Conservation (phyloP, 2,888 invertebrate genomes). For the Nomada lathburiana region DNA sequence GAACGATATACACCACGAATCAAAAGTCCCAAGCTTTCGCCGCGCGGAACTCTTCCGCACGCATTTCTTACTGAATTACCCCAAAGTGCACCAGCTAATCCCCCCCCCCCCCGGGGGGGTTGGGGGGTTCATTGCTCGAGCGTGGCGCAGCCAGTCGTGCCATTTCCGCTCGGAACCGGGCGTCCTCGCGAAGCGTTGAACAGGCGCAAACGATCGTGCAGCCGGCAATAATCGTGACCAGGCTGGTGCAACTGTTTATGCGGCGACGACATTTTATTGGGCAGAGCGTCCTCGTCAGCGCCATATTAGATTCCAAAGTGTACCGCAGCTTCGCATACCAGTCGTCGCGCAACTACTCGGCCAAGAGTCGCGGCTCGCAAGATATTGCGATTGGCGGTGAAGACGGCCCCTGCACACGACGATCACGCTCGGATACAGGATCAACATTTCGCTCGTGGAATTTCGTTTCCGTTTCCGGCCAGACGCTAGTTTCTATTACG, state of each 20-base stretch:
- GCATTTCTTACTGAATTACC: no score
- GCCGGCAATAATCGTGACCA: constrained; percentile 60
- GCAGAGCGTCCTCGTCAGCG: constrained; percentile 71
- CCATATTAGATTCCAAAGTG: constrained; percentile 76
- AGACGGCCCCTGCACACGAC: constrained; percentile 41
- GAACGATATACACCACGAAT: no score
- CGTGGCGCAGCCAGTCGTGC: not conserved
- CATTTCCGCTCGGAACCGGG: constrained; percentile 1
- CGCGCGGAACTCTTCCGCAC: no score
- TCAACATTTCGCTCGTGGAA: constrained; percentile 57
- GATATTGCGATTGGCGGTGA: constrained; percentile 69
- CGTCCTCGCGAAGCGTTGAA: constrained; percentile 18
- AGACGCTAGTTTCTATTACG: not conserved
- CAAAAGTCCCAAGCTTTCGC: no score
- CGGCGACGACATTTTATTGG: constrained; percentile 75
- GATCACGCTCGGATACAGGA: constrained; percentile 40
- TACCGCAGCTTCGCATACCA: constrained; percentile 67
- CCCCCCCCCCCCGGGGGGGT: no score
- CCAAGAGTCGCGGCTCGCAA: constrained; percentile 56
- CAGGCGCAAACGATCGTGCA: constrained; percentile 39
- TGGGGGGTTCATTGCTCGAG: constrained; percentile 34
- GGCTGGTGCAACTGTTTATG: constrained; percentile 70
- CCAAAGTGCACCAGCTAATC: no score
- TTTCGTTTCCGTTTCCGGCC: constrained; percentile 34
- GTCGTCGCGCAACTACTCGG: constrained; percentile 55